Percentiles rank a stretch among this genome's conserved stretches.
These are phyloP conservation scores for Drosophila infuscata DNA, from an alignment of 2,888 invertebrate species.

Conservation along the genomic window DNA sequence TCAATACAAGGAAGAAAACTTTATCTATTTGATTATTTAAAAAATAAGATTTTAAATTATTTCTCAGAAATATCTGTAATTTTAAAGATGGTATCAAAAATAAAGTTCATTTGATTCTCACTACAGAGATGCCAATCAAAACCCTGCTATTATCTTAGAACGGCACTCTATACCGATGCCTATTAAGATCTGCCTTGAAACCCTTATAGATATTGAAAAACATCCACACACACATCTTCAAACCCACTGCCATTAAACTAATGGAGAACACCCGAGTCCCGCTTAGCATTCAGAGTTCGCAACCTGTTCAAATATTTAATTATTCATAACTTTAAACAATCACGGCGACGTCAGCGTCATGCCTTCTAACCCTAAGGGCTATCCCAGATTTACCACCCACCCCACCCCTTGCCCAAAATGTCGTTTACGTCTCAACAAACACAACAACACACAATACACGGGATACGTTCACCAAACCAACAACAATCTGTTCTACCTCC, in stretches of 20 bases:
- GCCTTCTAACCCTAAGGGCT: constrained; percentile 55
- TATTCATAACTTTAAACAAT: constrained; percentile 85
- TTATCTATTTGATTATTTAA: background rate
- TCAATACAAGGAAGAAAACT: background rate
- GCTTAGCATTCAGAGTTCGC: constrained; percentile 29
- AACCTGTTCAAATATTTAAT: constrained; percentile 84
- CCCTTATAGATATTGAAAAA: background rate
- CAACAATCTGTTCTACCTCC: background rate
- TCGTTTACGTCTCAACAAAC: constrained; percentile 73
- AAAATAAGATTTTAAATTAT: no score
- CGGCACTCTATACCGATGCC: background rate
- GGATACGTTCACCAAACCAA: constrained; percentile 19
- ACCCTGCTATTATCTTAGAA: background rate
- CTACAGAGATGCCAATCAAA: background rate
- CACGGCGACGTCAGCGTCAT: constrained; percentile 72
- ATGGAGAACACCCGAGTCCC: constrained; percentile 31
- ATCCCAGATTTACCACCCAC: constrained; percentile 25
- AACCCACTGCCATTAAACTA: constrained; percentile 33
- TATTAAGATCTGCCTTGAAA: background rate
- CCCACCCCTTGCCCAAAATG: constrained; percentile 14
- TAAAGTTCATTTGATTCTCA: background rate
- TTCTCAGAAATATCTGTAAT: background rate
- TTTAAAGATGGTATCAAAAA: background rate
- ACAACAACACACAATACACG: constrained; percentile 54
- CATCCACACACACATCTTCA: background rate